Percentiles rank a stretch among this genome's conserved stretches.
phyloP scores from a whole-genome alignment of 2,113 vertebrate species.

The Phainopepla nitens region DNA sequence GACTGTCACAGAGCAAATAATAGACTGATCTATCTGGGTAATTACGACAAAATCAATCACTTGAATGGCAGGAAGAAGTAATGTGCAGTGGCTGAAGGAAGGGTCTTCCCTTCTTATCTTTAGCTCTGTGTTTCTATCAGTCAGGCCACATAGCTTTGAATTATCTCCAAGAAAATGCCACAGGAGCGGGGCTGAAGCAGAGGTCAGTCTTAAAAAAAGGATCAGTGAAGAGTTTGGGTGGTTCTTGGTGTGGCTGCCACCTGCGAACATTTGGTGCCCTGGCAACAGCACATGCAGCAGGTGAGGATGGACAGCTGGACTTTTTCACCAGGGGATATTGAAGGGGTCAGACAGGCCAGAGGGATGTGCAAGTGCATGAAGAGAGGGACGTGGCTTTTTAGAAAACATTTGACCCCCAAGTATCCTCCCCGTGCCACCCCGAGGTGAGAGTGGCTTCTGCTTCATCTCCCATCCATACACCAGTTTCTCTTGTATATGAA shows the following conservation, averaged over 20 bases:
- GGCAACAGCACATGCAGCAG: not conserved
- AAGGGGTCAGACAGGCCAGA: not conserved
- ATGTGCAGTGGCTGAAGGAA: not conserved
- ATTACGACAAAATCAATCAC: not conserved
- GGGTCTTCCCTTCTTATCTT: not conserved
- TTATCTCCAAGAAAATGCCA: not conserved
- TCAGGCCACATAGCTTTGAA: not conserved
- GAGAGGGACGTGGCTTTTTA: not conserved
- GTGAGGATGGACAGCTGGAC: not conserved
- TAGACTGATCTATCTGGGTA: not conserved
- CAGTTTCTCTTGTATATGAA: not conserved
- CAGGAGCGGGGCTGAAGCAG: not conserved
- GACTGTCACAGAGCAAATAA: not conserved
- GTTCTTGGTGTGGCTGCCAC: not conserved
- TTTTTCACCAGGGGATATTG: not conserved
- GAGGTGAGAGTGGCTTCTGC: not conserved
- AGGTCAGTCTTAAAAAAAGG: not conserved
- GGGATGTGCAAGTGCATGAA: not conserved
- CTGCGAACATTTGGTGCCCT: not conserved
- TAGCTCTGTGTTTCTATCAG: not conserved
- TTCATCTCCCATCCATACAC: constrained; percentile 10
- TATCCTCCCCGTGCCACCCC: fast-evolving
- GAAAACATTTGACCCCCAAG: not conserved
- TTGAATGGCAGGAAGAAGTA: not conserved
- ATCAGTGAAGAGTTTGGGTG: not conserved